Percentiles rank a stretch among this genome's conserved stretches.
phyloP scores from a whole-genome alignment of 2,113 vertebrate species.

The Xenopus laevis region DNA sequence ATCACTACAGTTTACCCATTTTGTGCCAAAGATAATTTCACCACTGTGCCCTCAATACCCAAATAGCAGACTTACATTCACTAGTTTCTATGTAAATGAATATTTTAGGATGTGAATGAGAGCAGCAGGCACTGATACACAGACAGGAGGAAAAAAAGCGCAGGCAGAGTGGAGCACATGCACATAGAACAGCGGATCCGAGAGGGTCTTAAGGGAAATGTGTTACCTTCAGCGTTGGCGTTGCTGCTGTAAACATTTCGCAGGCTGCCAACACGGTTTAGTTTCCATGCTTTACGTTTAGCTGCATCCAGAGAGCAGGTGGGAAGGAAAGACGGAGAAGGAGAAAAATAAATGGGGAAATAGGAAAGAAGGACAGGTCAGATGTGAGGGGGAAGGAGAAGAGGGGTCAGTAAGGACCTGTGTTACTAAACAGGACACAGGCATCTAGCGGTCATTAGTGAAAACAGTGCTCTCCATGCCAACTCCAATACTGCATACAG shows the following conservation, averaged over 20 bases:
- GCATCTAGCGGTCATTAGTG: neutral
- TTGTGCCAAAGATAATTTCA: too few relatives aligned
- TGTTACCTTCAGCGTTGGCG: constrained; percentile 86
- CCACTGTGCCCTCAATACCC: too few relatives aligned
- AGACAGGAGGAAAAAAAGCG: constrained; percentile 10
- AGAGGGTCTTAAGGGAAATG: constrained; percentile 22
- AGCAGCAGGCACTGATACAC: constrained; percentile 23
- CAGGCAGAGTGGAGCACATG: constrained; percentile 37
- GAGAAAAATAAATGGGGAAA: constrained; percentile 57
- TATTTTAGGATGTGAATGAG: constrained; percentile 14
- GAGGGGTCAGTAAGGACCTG: neutral
- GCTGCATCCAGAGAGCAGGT: constrained; percentile 84
- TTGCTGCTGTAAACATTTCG: constrained; percentile 88
- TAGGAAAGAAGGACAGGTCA: constrained; percentile 44
- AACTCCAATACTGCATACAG: neutral
- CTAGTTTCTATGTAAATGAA: neutral
- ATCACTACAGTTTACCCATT: too few relatives aligned
- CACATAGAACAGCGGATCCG: constrained; percentile 35
- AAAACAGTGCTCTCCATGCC: neutral
- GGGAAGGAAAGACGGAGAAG: constrained; percentile 51
- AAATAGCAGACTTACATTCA: too few relatives aligned
- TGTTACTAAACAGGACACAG: constrained; percentile 4
- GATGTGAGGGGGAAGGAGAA: constrained; percentile 1
- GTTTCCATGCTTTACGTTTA: constrained; percentile 92
- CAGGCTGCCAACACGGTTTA: constrained; percentile 91